Evolutionary conservation across 2,888 invertebrate species (phyloP).

Genomic region (Drosophila conformis): DNA sequence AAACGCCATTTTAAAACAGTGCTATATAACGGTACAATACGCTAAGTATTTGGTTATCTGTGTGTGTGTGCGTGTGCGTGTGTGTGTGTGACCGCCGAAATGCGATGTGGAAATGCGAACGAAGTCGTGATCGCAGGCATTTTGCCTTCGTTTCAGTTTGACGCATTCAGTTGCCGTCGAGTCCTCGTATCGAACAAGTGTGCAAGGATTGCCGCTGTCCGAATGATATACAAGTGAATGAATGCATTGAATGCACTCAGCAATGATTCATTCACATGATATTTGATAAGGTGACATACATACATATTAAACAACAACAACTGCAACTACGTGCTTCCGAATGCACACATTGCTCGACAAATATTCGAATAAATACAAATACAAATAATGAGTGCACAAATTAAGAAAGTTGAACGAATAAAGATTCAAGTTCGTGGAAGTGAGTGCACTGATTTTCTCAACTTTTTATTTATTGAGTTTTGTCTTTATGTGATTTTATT

Average conservation of each 20-base stretch:
- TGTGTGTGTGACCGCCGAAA: conserved; percentile 38
- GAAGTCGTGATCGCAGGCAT: conserved; percentile 60
- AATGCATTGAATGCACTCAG: conserved; percentile 14
- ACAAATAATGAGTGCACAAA: conserved; percentile 14
- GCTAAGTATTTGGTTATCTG: conserved; percentile 14
- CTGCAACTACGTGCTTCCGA: conserved; percentile 41
- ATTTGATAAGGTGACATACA: conserved; percentile 27
- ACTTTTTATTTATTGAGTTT: conserved; percentile 13
- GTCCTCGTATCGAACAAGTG: conserved; percentile 49
- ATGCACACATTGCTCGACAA: conserved; percentile 21
- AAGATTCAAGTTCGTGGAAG: conserved; percentile 16
- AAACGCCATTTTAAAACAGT: conserved; percentile 54
- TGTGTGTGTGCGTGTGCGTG: conserved; percentile 6
- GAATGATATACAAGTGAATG: conserved; percentile 19
- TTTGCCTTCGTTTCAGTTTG: conserved; percentile 44
- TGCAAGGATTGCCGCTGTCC: conserved; percentile 31
- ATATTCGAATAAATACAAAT: conserved; percentile 3
- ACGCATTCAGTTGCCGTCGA: conserved; percentile 56
- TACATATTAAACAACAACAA: conserved; percentile 1
- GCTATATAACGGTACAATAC: conserved; percentile 63
- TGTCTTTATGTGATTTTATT: conserved; percentile 64
- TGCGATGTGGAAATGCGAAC: conserved; percentile 25
- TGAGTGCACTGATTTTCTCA: conserved; percentile 17
- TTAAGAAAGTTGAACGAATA: conserved; percentile 3
- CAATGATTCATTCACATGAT: conserved; percentile 22